Evolutionary conservation across 2,888 invertebrate genomes (phyloP).

Genomic region (Sthenelais limicola): DNA sequence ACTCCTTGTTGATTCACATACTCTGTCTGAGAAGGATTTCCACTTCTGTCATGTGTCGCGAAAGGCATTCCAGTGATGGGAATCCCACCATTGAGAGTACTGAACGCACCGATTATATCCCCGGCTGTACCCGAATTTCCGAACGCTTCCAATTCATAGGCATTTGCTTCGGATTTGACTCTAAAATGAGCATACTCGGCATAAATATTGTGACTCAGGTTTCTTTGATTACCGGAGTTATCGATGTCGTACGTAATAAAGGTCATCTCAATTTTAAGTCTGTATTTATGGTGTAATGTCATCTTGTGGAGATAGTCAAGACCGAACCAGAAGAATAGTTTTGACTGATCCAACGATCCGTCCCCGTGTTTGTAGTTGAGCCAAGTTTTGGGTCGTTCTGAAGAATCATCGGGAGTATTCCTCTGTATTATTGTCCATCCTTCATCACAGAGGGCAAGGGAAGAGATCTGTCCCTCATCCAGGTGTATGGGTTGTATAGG

Average conservation of each 20-base stretch:
- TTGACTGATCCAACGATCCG: constrained; percentile 33
- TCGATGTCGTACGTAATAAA: too few species aligned
- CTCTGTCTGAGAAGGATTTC: not conserved
- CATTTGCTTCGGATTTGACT: constrained; percentile 17
- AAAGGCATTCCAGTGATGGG: constrained; percentile 20
- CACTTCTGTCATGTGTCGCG: constrained; percentile 22
- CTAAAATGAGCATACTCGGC: constrained; percentile 42
- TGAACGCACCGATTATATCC: constrained; percentile 41
- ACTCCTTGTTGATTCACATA: constrained; percentile 7
- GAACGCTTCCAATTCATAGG: constrained; percentile 32
- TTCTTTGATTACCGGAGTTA: not conserved
- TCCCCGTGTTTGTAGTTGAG: constrained; percentile 38
- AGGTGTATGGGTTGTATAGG: constrained; percentile 43
- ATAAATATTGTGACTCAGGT: constrained; percentile 11
- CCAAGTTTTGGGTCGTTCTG: constrained; percentile 20
- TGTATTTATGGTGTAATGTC: constrained; percentile 39
- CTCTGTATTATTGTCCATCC: constrained; percentile 43
- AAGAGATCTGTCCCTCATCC: not conserved
- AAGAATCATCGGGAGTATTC: not conserved
- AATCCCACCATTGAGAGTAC: constrained; percentile 1
- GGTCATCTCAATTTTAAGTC: constrained; percentile 39
- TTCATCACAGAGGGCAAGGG: constrained; percentile 39
- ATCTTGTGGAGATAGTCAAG: constrained; percentile 41
- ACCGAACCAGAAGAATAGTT: constrained; percentile 41
- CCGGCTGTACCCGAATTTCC: constrained; percentile 38